Evolutionary conservation across 2,113 vertebrate species (phyloP).

Genomic region (Passer domesticus): DNA sequence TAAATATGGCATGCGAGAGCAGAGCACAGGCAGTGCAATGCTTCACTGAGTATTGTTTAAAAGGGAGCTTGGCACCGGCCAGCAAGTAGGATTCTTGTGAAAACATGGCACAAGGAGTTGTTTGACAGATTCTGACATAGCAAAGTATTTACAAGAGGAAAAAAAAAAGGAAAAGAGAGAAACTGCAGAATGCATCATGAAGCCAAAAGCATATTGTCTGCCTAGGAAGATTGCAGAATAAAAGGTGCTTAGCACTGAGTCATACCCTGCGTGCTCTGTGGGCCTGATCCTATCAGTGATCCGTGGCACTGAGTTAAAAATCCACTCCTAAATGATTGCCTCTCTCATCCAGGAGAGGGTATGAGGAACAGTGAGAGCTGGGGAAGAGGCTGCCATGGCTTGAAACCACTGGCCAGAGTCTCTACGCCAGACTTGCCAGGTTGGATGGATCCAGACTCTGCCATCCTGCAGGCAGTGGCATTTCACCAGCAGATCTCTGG

Average conservation of each 20-base stretch:
- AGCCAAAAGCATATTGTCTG: background rate
- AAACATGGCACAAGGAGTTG: conserved; percentile 69
- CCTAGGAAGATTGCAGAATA: background rate
- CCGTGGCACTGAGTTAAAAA: background rate
- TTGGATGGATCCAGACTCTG: background rate
- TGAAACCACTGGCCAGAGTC: background rate
- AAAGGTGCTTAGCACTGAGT: background rate
- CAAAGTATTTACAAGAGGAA: conserved; percentile 27
- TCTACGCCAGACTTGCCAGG: background rate
- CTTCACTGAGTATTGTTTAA: conserved; percentile 71
- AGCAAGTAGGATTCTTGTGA: conserved; percentile 56
- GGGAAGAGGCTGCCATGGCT: background rate
- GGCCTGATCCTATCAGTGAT: background rate
- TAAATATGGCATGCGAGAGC: conserved; percentile 74
- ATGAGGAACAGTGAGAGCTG: background rate
- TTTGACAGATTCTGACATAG: conserved; percentile 74
- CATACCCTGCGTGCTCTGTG: background rate
- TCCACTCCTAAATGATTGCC: background rate
- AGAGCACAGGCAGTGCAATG: conserved; percentile 6
- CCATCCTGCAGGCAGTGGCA: background rate
- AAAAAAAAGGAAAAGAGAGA: background rate
- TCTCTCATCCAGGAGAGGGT: background rate
- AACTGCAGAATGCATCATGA: background rate
- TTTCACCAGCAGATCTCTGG: background rate
- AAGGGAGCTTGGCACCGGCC: conserved; percentile 63